A percentile compares a stretch with the other conserved stretches of the same genome.
phyloP scores from a whole-genome alignment of 2,113 vertebrate genomes.

The Phoxinus phoxinus region DNA sequence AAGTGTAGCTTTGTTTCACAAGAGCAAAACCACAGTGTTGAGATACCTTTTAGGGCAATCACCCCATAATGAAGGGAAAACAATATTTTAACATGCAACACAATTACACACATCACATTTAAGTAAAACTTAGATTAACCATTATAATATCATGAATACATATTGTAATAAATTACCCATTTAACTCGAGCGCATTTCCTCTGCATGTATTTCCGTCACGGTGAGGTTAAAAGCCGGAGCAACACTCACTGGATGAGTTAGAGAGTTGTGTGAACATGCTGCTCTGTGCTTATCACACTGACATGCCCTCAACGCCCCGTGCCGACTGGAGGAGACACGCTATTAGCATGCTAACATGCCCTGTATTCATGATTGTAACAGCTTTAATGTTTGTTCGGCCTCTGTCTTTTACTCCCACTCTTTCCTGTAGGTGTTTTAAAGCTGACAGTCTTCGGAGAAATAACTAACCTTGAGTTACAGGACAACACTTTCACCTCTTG shows the following conservation, averaged over 20 bases:
- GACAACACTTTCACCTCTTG: neutral
- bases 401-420: slow-evolving; percentile 28
- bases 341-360: slow-evolving; percentile 67
- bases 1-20: neutral
- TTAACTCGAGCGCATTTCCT: slow-evolving; percentile 27
- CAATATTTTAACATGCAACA: neutral
- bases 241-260: slow-evolving; percentile 68
- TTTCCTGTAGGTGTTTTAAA: neutral
- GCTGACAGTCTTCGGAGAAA: neutral
- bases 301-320: slow-evolving; percentile 69
- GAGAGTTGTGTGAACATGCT: slow-evolving; percentile 75
- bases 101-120: neutral
- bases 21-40: neutral
- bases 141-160: neutral
- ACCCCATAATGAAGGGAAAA: neutral
- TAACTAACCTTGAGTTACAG: neutral
- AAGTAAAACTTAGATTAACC: neutral
- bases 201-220: slow-evolving; percentile 57
- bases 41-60: neutral
- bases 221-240: slow-evolving; percentile 62
- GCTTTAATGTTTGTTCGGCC: slow-evolving; percentile 50
- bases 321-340: slow-evolving; percentile 62
- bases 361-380: slow-evolving; percentile 66
- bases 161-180: neutral
- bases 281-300: slow-evolving; percentile 74